Percentiles rank a stretch among this genome's conserved stretches.
phyloP scores from a whole-genome alignment of 2,888 invertebrate genomes.

The Philereme vetulata region DNA sequence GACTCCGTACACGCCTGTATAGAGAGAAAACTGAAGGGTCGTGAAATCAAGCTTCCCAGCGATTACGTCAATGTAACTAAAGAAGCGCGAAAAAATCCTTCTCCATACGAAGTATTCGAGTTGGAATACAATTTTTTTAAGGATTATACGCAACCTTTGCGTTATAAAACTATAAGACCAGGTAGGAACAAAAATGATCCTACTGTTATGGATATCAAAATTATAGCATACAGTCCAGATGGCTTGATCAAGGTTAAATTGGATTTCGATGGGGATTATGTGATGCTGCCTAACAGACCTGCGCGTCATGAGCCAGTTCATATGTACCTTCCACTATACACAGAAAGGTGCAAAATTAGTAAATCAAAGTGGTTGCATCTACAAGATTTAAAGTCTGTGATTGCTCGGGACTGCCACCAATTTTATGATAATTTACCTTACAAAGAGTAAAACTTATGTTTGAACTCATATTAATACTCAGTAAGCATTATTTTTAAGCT shows the following conservation, averaged over 20 bases:
- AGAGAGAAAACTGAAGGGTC: slow-evolving; percentile 14
- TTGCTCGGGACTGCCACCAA: slow-evolving; percentile 3
- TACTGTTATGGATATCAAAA: slow-evolving; percentile 1
- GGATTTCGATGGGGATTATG: slow-evolving; percentile 6
- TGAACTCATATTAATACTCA: too few species aligned
- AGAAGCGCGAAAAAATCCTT: too few species aligned
- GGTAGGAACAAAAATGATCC: too few species aligned
- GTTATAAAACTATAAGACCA: too few species aligned
- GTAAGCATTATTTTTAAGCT: too few species aligned
- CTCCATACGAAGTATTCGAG: too few species aligned
- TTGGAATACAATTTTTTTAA: too few species aligned
- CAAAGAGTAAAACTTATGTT: slow-evolving; percentile 1
- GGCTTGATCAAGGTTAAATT: slow-evolving; percentile 10
- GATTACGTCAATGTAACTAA: not conserved
- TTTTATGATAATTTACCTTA: slow-evolving; percentile 7
- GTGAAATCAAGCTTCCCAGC: slow-evolving; percentile 10
- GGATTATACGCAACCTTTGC: too few species aligned
- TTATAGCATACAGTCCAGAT: slow-evolving; percentile 8
- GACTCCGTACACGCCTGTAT: slow-evolving; percentile 23
- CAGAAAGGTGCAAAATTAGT: slow-evolving; percentile 2
- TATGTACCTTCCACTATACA: slow-evolving; percentile 4
- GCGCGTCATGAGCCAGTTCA: not conserved
- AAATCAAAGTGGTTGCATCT: slow-evolving; percentile 7
- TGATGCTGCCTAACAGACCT: slow-evolving; percentile 5
- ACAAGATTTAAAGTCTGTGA: slow-evolving; percentile 1